Conservation (phyloP, 2,888 invertebrate species). For the Blastobasis lacticolella region DNA sequence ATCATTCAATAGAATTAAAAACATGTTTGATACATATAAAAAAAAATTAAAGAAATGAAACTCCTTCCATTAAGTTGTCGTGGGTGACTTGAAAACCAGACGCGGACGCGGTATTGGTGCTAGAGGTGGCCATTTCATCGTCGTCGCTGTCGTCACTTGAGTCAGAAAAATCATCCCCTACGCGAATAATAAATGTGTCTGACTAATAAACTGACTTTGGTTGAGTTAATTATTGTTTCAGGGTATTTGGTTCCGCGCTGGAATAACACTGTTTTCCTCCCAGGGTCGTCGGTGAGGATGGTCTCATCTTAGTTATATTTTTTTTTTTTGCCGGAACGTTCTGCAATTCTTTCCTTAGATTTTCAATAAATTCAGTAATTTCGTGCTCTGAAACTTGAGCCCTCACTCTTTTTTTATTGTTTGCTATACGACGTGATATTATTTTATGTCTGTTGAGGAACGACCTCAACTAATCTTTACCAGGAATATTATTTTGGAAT, state of each 20-base stretch:
- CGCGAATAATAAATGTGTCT: no score
- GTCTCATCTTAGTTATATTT: constrained; percentile 14
- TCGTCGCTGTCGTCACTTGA: no score
- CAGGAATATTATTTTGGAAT: not conserved
- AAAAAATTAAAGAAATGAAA: no score
- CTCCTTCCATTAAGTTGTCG: no score
- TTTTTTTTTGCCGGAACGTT: constrained; percentile 7
- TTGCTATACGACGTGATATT: not conserved
- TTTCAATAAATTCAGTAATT: constrained; percentile 6
- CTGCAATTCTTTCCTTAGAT: constrained; percentile 2
- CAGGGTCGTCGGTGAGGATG: constrained; percentile 12
- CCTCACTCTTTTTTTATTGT: not conserved
- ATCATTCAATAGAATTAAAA: no score
- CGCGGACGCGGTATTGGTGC: no score
- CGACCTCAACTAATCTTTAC: not conserved
- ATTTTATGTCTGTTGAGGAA: not conserved
- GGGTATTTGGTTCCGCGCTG: constrained; percentile 7
- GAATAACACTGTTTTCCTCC: constrained; percentile 12
- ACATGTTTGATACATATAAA: no score
- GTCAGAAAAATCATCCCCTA: no score
- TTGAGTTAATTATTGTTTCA: not conserved
- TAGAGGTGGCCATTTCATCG: no score
- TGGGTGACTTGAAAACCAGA: no score
- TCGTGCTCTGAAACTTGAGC: not conserved
- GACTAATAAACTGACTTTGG: not conserved